Evolutionary conservation across 1,140 invertebrate species (phyloP), one percentile per base, ranked within the genome.

Genomic region (Nasonia vitripennis): DNA sequence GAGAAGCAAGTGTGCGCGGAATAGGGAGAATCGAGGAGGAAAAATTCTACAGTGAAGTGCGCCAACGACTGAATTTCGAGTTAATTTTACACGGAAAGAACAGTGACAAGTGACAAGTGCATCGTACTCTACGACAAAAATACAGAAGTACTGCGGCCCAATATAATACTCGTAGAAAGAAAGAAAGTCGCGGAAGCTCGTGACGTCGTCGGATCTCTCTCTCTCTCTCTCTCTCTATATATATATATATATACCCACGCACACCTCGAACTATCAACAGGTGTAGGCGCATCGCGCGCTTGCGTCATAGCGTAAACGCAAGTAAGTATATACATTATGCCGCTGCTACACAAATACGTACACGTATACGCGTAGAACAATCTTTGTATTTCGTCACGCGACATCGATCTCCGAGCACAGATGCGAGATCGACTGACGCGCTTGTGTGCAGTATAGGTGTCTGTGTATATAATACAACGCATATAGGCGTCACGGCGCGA

Each of bases 181-280:
- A 71, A 31, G 68, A 71, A 68, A 62, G 55, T n/a, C 55, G 68
- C 10, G 31, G 37, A 41, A 77, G 10, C 20, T n/a, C 70, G 84
- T 37, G 55, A 84, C 79, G 62, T 77, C 83, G 77, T 75, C 17
- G 55, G 55, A 2, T 1, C 20, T 62, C 6, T 62, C 27, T 27
- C 27, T 27, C 27, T 27, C 27, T 27, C 27, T 27, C 27, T 27
- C 27, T 27, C 27, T 27, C 27, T 27, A 27, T 27, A 27, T 27
- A 27, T 27, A 27, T 27, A 27, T 27, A 62, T 70, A 62, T 62
- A 78, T 86, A 87, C 78, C 55, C 70, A 17, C 34, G 23, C 17
- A n/a, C 55, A 62, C 17, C 55, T 62, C 9, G 10, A 55, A 73
- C 74, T 85, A 86, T 88, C 86, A 88, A 88, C 88, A 88, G 88